Base-by-base conservation (phyloP, 2,888 invertebrate species). In the Acrobasis suavella region DNA sequence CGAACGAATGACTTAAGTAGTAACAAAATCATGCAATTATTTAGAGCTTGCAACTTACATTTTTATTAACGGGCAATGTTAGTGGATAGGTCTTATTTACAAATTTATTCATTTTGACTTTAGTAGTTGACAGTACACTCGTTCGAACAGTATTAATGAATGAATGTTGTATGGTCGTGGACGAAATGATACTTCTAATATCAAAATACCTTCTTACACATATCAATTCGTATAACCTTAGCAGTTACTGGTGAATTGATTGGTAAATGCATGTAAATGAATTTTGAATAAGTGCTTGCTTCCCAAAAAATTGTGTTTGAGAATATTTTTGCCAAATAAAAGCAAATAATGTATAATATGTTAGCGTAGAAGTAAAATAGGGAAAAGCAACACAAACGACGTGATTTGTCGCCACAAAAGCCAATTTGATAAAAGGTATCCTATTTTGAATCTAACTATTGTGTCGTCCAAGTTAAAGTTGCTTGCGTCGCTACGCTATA, bases 401-500 rank as follows among this genome's bases (percentile, higher is more conserved):
- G 56, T 56, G 42, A 16, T 16, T 56, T 15, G 15, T 39, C 38
- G 16, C 56, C 56, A 56, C 42, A 46, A 16, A 55, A 39, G 55
- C 55, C 22, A 56, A 16, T 17, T 17, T 46, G 17, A 22, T 56
- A 1, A 56, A 46, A 38, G 16, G 46, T 7, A 16, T 42, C 9
- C 8, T 22, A 14, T 52, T 52, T 22, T 6, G 17, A 39, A 39
- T 46, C 2, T 14, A 59, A 59, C 37, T 38, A 50, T 50, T 50
- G 7, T n/a, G 8, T 58, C 37, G 37, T 59, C 50, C 9, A n/a
- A 14, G n/a, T 16, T 14, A 59, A 38, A 9, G 37, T 59, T 49
- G 50, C 37, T 14, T 46, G 46, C 46, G 12, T 46, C n/a, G 50
- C 37, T 65, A 22, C 50, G 63, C 63, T 65, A 66, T 66, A 38